phyloP scores from a whole-genome alignment of 2,888 invertebrate genomes.

The Marasmarcha lunaedactyla region DNA sequence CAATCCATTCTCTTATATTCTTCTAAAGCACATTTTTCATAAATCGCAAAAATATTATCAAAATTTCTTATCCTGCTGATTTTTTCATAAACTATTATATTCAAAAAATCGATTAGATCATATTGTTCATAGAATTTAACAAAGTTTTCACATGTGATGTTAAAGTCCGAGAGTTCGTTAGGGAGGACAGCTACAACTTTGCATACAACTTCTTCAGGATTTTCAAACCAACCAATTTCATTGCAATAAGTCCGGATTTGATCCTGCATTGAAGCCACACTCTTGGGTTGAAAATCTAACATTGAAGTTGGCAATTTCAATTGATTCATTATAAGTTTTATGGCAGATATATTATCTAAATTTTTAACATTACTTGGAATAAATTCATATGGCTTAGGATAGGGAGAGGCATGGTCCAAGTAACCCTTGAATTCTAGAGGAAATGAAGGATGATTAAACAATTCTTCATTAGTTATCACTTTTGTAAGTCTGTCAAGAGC shows the following conservation, averaged over 20 bases:
- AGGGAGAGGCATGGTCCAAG: constrained; percentile 52
- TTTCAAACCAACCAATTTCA: constrained; percentile 57
- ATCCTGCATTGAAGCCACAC: constrained; percentile 47
- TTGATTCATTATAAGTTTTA: constrained; percentile 64
- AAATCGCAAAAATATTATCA: constrained; percentile 64
- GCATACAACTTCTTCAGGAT: constrained; percentile 55
- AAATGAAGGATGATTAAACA: constrained; percentile 72
- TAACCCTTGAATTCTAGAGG: constrained; percentile 73
- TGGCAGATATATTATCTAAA: constrained; percentile 49
- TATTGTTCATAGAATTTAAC: constrained; percentile 42
- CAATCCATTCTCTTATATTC: constrained; percentile 67
- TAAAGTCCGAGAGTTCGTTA: constrained; percentile 40
- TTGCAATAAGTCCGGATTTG: constrained; percentile 60
- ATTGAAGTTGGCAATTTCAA: constrained; percentile 66
- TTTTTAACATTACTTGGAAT: constrained; percentile 73
- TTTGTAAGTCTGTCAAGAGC: constrained; percentile 73
- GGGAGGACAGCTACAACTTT: constrained; percentile 57
- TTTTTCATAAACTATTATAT: constrained; percentile 67
- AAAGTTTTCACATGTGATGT: constrained; percentile 44
- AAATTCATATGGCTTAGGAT: constrained; percentile 76
- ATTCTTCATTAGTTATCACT: constrained; percentile 70
- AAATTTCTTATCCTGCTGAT: constrained; percentile 55
- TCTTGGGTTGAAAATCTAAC: constrained; percentile 49
- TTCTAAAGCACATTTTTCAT: constrained; percentile 63
- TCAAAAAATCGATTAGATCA: constrained; percentile 65